Base-by-base conservation (phyloP, 2,113 vertebrate species). In the Lagopus muta region DNA sequence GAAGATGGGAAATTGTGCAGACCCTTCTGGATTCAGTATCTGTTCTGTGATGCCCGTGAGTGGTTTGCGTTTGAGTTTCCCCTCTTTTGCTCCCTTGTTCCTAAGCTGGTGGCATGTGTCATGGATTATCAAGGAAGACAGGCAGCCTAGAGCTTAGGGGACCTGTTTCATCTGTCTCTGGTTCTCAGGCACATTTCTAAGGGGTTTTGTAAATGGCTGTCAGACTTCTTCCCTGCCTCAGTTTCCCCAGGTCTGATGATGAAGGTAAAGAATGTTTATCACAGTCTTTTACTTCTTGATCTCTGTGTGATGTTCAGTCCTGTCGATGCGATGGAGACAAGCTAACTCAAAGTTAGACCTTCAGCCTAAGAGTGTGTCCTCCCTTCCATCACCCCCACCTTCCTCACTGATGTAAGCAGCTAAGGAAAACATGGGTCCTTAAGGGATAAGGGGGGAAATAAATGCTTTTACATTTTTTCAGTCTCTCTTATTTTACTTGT, bases 391-490 rank as follows among this genome's bases (percentile, higher is more conserved):
- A 1, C 69, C 28, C 38, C 65, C 52, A 27, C 54, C 34, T 87
- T 79, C 47, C 79, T 87, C 2, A 0, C 32, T 80, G 30, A 20
- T 45, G 14, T 64, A 86, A 73, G 65, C 20, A 6, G 82, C 60
- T 90, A 80, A 97, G 93, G 97, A 97, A 98, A 97, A 97, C 96
- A 95, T 96, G 96, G 88, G 97, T 98, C 98, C 98, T 97, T 97
- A 97, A 98, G 98, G 98, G 96, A 92, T 77, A 66, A 97, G 95
- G 95, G 96, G 83, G 32, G 89, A 98, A 98, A 98, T 97, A 98
- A 98, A 97, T 97, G 98, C 97, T 98, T 98, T 98, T 98, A 97
- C 97, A 97, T 98, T 98, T 98, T 98, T 98, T 79, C 83, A 92
- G 76, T 84, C 94, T 82, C 96, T 97, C 95, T 98, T 98, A 97